phyloP scores from a whole-genome alignment of 2,888 invertebrate genomes.

The Dexiosoma caninum region DNA sequence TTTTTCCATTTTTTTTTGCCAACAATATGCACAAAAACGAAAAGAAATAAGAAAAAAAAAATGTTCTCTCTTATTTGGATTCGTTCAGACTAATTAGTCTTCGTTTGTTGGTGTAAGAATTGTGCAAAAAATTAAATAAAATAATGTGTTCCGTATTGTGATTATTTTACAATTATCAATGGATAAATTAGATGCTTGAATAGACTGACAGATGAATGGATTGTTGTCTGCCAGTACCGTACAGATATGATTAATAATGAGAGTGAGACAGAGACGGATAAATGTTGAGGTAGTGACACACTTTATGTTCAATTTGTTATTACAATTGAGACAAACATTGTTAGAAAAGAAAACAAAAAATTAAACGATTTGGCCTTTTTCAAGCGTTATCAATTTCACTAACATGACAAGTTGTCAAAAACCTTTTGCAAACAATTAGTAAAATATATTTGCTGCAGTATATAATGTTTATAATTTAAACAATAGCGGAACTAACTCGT shows the following conservation, averaged over 20 bases:
- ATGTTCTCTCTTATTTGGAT: conserved; percentile 49
- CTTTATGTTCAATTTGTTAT: conserved; percentile 16
- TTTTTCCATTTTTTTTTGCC: background rate
- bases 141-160: conserved; percentile 50
- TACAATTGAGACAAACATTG: background rate
- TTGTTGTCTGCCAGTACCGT: background rate
- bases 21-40: background rate
- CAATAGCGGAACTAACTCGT: too few species aligned
- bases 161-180: conserved; percentile 50
- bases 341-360: background rate
- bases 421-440: too few species aligned
- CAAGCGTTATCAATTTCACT: too few species aligned
- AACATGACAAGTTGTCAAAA: too few species aligned
- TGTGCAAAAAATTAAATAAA: background rate
- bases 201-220: background rate
- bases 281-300: conserved; percentile 27
- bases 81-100: conserved; percentile 59
- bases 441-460: too few species aligned
- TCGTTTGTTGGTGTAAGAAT: conserved; percentile 23
- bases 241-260: background rate
- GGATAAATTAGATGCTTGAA: conserved; percentile 4
- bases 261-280: background rate
- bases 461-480: too few species aligned
- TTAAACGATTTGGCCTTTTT: too few species aligned
- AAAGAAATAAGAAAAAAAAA: too few species aligned